phyloP scores from a whole-genome alignment of 2,797 vertebrate genomes.

The Spinus olivaceus region DNA sequence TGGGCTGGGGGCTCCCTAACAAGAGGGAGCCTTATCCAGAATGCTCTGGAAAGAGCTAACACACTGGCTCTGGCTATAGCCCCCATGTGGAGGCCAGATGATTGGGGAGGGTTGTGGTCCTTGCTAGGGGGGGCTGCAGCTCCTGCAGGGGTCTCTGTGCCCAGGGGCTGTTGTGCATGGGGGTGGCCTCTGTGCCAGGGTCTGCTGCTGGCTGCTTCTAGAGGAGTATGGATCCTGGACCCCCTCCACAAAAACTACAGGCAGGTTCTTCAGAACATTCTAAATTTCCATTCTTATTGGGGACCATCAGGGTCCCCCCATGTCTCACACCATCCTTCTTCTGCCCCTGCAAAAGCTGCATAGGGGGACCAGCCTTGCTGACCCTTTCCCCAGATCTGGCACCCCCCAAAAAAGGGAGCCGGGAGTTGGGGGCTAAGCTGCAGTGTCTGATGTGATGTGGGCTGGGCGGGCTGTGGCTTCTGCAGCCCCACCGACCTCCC shows the following conservation, averaged over 20 bases:
- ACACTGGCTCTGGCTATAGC: background rate
- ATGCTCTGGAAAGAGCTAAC: background rate
- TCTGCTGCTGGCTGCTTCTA: background rate
- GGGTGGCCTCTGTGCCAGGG: background rate
- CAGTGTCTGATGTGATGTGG: background rate
- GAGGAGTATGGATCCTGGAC: accelerated
- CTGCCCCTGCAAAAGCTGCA: background rate
- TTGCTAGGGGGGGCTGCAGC: background rate
- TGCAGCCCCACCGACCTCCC: background rate
- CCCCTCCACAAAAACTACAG: background rate
- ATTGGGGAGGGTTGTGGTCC: background rate
- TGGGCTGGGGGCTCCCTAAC: background rate
- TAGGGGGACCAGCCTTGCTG: background rate
- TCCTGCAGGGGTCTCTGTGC: background rate
- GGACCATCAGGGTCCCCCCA: background rate
- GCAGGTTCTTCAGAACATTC: background rate
- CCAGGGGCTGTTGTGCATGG: background rate
- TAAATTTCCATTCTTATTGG: background rate
- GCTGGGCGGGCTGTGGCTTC: background rate
- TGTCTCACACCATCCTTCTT: background rate
- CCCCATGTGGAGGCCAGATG: background rate
- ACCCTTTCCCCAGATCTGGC: background rate
- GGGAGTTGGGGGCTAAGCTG: background rate
- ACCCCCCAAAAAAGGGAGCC: background rate
- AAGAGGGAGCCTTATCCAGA: background rate